These are phyloP conservation scores for Phaonia tiefii DNA, from an alignment of 2,888 invertebrate genomes.

Conservation along the genomic window DNA sequence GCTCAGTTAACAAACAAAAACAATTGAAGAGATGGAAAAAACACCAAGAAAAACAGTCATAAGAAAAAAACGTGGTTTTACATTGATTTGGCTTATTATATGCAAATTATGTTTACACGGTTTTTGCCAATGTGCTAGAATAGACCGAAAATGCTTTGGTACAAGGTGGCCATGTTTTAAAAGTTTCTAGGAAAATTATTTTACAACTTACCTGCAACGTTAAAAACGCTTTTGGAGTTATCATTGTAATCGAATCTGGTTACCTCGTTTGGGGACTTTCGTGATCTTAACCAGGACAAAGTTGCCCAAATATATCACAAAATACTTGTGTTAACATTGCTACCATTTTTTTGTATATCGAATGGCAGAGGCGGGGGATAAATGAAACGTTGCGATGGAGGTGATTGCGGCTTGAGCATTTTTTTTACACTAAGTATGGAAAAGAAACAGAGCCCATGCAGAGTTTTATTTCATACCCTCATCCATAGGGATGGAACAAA, in stretches of 20 bases:
- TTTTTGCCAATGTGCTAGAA: conserved; percentile 37
- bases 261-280: conserved; percentile 17
- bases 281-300: conserved; percentile 63
- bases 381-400: too few relatives aligned
- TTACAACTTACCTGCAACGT: neutral
- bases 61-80: conserved; percentile 75
- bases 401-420: too few relatives aligned
- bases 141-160: conserved; percentile 16
- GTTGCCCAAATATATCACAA: conserved; percentile 77
- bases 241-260: conserved; percentile 20
- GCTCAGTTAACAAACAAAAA: conserved; percentile 28
- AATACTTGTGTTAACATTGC: conserved; percentile 20
- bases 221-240: neutral
- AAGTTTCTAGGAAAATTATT: neutral
- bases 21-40: conserved; percentile 5
- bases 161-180: conserved; percentile 30
- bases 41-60: conserved; percentile 15
- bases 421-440: too few relatives aligned
- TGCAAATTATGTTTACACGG: conserved; percentile 78
- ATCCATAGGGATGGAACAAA: too few relatives aligned
- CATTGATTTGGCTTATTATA: conserved; percentile 80
- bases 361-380: conserved; percentile 30
- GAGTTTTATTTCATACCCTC: too few relatives aligned
- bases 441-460: too few relatives aligned
- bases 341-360: neutral